Percentiles rank a stretch among this genome's conserved stretches.
These are phyloP conservation scores for Melanocharis versteri DNA, from an alignment of 2,113 vertebrate genomes.

Conservation along the genomic window DNA sequence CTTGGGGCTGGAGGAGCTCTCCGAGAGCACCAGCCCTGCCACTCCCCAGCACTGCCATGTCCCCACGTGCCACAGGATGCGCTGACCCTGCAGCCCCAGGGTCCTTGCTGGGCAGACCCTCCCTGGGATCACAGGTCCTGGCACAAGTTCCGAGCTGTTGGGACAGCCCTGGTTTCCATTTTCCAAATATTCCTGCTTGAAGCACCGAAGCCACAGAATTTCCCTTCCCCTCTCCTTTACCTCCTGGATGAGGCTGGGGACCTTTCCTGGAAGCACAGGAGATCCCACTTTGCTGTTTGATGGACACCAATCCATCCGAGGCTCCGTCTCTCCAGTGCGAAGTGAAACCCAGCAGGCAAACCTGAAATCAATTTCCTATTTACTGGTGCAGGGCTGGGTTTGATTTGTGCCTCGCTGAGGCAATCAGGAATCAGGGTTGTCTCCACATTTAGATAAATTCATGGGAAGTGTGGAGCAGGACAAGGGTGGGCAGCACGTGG, in stretches of 20 bases:
- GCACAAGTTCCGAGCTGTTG: neutral
- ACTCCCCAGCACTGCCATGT: neutral
- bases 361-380: neutral
- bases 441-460: neutral
- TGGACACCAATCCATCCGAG: neutral
- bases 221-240: accelerated
- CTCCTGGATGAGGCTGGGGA: neutral
- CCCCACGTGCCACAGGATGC: neutral
- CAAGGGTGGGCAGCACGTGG: neutral
- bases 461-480: neutral
- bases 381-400: neutral
- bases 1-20: neutral
- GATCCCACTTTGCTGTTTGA: accelerated
- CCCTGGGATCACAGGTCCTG: neutral
- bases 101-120: neutral
- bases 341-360: neutral
- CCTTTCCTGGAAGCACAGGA: neutral
- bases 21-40: neutral
- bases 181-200: neutral
- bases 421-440: neutral
- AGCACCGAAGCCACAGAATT: neutral
- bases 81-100: neutral
- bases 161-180: neutral
- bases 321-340: neutral
- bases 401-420: neutral